Percentiles rank a stretch among this genome's conserved stretches.
phyloP scores from a whole-genome alignment of 2,797 vertebrate genomes.

The Sitta carolinensis region DNA sequence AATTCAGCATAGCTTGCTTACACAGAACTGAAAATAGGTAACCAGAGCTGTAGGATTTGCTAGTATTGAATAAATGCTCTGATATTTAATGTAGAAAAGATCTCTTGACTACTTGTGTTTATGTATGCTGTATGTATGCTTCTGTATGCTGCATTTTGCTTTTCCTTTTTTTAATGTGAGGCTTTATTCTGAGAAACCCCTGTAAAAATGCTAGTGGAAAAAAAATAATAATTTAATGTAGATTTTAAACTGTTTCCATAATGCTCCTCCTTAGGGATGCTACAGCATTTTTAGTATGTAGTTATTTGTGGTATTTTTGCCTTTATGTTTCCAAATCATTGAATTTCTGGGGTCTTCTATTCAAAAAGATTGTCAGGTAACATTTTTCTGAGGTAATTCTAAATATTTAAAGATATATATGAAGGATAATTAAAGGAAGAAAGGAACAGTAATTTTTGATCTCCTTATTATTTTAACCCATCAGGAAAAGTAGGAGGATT shows the following conservation, averaged over 20 bases:
- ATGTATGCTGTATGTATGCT: background rate
- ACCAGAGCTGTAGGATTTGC: background rate
- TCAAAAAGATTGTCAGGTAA: background rate
- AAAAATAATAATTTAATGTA: background rate
- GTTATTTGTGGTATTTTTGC: background rate
- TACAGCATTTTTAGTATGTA: conserved; percentile 9
- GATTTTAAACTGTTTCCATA: background rate
- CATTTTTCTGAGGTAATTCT: conserved; percentile 28
- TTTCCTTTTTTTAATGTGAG: background rate
- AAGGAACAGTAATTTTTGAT: conserved; percentile 14
- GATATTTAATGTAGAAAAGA: background rate
- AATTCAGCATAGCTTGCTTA: background rate
- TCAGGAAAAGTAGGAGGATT: conserved; percentile 85
- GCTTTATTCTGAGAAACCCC: background rate
- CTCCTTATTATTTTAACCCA: conserved; percentile 29
- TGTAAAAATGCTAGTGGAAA: background rate
- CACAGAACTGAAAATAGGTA: background rate
- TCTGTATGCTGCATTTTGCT: background rate
- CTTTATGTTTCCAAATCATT: background rate
- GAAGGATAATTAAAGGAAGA: conserved; percentile 12
- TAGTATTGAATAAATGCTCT: background rate
- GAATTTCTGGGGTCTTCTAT: background rate
- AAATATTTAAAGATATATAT: conserved; percentile 3
- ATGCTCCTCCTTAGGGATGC: background rate
- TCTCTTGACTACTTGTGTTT: conserved; percentile 1